These are phyloP conservation scores for Cosmorhoe ocellata DNA, from an alignment of 2,888 invertebrate genomes.

Conservation along the genomic window DNA sequence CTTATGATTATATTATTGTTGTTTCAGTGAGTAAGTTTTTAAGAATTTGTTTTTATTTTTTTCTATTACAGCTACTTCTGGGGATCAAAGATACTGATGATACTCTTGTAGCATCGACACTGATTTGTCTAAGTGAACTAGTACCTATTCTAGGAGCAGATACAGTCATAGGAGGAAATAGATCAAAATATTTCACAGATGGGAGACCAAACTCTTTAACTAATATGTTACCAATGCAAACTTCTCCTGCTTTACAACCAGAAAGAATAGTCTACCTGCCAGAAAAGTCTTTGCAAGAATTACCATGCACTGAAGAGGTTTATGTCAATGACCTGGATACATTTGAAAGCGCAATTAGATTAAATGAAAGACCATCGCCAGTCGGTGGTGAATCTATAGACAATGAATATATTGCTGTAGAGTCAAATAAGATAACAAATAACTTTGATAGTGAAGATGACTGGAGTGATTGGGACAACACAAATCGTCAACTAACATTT, in stretches of 20 bases:
- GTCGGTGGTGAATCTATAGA: slow-evolving; percentile 91
- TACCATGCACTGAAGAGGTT: slow-evolving; percentile 62
- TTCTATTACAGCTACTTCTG: slow-evolving; percentile 85
- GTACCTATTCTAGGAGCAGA: slow-evolving; percentile 93
- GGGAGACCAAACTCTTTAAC: slow-evolving; percentile 87
- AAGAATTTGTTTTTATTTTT: neutral
- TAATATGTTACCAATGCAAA: slow-evolving; percentile 32
- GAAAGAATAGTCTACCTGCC: slow-evolving; percentile 41
- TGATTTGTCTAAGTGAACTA: slow-evolving; percentile 91
- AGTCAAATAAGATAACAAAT: slow-evolving; percentile 55
- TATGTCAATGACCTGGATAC: slow-evolving; percentile 47
- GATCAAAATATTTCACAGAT: slow-evolving; percentile 92
- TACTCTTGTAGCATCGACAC: slow-evolving; percentile 89
- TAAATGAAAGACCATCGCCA: slow-evolving; percentile 90
- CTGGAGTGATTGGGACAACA: slow-evolving; percentile 93
- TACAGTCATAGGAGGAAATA: slow-evolving; percentile 92
- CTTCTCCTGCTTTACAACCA: slow-evolving; percentile 29
- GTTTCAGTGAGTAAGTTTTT: too few relatives aligned
- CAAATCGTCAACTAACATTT: slow-evolving; percentile 49
- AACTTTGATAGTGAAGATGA: slow-evolving; percentile 85
- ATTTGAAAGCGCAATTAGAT: slow-evolving; percentile 64
- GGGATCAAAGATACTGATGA: slow-evolving; percentile 95
- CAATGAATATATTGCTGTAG: slow-evolving; percentile 50
- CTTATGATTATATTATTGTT: too few relatives aligned
- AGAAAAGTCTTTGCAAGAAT: slow-evolving; percentile 56